These are phyloP conservation scores for Pseudonaja textilis DNA, from an alignment of 2,113 vertebrate genomes.

Conservation along the genomic window DNA sequence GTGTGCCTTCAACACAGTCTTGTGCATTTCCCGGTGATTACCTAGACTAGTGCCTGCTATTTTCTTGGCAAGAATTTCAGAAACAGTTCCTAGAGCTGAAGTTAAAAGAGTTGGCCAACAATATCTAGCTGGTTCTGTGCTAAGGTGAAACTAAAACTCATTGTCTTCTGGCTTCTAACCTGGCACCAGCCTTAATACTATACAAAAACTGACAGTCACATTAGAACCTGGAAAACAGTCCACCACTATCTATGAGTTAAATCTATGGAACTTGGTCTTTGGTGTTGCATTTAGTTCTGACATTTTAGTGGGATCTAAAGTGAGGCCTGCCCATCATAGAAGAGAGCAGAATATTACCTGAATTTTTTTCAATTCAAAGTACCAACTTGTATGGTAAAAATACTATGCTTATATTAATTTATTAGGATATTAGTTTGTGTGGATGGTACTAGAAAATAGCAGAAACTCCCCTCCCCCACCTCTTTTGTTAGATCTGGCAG, in stretches of 20 bases:
- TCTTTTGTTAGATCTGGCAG: neutral
- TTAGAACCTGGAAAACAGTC: constrained; percentile 8
- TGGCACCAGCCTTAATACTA: neutral
- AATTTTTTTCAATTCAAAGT: neutral
- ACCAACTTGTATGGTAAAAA: neutral
- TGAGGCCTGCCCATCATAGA: neutral
- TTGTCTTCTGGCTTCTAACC: neutral
- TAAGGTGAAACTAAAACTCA: neutral
- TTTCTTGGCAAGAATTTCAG: neutral
- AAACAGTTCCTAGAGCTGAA: neutral
- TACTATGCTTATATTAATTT: neutral
- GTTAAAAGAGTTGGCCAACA: neutral
- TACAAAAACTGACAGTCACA: neutral
- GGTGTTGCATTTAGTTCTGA: neutral
- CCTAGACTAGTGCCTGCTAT: neutral
- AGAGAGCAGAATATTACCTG: neutral
- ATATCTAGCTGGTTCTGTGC: neutral
- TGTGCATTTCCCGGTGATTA: neutral
- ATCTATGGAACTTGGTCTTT: neutral
- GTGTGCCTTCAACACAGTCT: neutral
- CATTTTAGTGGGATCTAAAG: neutral
- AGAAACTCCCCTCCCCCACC: neutral
- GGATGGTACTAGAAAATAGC: neutral
- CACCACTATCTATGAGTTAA: neutral
- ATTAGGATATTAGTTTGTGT: neutral